Evolutionary conservation across 2,113 vertebrate species (phyloP).

Genomic region (Hypanus sabinus): DNA sequence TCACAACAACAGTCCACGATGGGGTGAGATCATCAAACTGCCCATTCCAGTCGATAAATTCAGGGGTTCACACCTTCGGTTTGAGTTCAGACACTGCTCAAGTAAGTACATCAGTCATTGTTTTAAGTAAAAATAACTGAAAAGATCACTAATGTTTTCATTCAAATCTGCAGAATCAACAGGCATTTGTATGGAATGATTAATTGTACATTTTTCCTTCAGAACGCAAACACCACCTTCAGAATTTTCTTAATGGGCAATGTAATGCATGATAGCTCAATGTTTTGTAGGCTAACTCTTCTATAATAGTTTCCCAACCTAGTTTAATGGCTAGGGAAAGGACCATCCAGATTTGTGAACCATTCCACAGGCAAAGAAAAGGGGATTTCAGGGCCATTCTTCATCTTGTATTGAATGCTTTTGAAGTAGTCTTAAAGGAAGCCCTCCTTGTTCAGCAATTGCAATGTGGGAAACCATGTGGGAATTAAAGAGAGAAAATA

Average conservation of each 20-base stretch:
- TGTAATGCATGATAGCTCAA: neutral
- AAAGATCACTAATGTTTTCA: neutral
- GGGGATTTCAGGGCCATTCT: neutral
- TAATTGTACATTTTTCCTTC: neutral
- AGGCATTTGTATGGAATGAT: neutral
- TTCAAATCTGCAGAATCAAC: neutral
- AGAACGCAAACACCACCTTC: neutral
- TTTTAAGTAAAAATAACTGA: neutral
- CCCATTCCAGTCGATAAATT: constrained; percentile 89
- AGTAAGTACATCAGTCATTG: constrained; percentile 65
- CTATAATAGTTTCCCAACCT: neutral
- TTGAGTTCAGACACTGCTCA: constrained; percentile 93
- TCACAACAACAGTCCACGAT: constrained; percentile 89
- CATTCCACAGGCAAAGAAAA: neutral
- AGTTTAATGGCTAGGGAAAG: neutral
- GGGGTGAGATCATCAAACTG: constrained; percentile 88
- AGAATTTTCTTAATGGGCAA: neutral
- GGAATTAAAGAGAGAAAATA: neutral
- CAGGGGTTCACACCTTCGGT: constrained; percentile 87
- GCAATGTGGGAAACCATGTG: neutral
- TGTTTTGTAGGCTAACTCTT: neutral
- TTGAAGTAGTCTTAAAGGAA: neutral
- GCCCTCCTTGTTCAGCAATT: neutral
- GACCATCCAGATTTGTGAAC: neutral
- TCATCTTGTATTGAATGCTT: neutral